Percentiles rank a stretch among this genome's conserved stretches.
phyloP scores from a whole-genome alignment of 2,113 vertebrate species.

The Petrocephalus microphthalmus region DNA sequence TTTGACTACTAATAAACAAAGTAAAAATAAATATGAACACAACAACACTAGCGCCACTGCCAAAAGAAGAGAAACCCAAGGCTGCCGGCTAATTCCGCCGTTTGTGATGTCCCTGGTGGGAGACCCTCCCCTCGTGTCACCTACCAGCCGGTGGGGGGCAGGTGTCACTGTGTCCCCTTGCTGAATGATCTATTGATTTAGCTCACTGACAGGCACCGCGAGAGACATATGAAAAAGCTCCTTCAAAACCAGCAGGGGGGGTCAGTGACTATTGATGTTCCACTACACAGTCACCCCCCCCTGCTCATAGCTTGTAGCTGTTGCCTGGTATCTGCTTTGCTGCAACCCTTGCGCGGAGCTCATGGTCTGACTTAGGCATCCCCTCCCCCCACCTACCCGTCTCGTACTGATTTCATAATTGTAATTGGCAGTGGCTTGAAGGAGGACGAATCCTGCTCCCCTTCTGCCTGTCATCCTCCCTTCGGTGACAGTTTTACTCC shows the following conservation, averaged over 20 bases:
- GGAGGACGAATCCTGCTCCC: neutral
- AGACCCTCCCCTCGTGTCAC: neutral
- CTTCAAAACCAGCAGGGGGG: neutral
- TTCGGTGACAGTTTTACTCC: neutral
- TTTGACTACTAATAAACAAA: neutral
- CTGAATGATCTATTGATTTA: neutral
- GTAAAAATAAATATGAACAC: neutral
- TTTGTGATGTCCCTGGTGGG: neutral
- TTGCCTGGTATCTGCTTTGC: neutral
- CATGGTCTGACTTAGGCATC: neutral
- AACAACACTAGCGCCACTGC: neutral
- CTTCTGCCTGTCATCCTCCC: neutral
- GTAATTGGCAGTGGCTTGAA: neutral
- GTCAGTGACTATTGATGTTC: neutral
- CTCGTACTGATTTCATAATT: neutral
- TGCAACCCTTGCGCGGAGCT: neutral
- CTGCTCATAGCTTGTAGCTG: neutral
- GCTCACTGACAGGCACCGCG: neutral
- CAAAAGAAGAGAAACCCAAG: neutral
- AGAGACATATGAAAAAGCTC: slow-evolving; percentile 5
- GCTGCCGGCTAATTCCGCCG: neutral
- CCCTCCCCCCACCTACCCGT: neutral
- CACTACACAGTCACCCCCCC: neutral
- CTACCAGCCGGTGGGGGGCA: neutral
- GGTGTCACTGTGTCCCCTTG: neutral